A percentile compares a stretch with the other conserved stretches of the same genome.
phyloP scores from a whole-genome alignment of 2,797 vertebrate genomes.

The Gila robusta region DNA sequence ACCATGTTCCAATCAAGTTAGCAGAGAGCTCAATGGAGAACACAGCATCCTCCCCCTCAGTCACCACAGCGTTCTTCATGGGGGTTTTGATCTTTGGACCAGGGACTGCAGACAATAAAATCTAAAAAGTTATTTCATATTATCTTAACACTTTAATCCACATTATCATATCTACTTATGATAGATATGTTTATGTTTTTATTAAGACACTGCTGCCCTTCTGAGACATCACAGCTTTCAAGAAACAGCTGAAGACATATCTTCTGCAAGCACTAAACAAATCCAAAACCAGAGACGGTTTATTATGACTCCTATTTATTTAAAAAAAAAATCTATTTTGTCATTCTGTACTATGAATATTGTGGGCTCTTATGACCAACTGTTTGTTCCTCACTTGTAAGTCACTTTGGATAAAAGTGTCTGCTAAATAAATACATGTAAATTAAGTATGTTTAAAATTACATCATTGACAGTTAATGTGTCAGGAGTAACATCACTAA shows the following conservation, averaged over 20 bases:
- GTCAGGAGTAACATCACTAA: neutral
- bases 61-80: slow-evolving; percentile 77
- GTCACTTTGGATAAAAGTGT: neutral
- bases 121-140: neutral
- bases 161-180: no score
- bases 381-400: neutral
- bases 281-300: neutral
- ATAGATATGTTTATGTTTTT: neutral
- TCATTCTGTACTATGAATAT: neutral
- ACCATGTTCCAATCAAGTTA: slow-evolving; percentile 85
- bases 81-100: slow-evolving; percentile 81
- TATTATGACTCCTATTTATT: neutral
- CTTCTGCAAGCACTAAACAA: neutral
- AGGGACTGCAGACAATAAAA: slow-evolving; percentile 77
- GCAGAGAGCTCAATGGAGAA: slow-evolving; percentile 89
- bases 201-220: neutral
- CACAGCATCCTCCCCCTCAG: slow-evolving; percentile 80
- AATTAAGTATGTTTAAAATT: neutral
- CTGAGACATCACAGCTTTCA: neutral
- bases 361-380: neutral
- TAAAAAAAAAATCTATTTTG: neutral
- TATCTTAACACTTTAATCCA: neutral
- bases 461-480: neutral
- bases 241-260: neutral
- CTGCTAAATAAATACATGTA: neutral